These are phyloP conservation scores for Calidris pygmaea DNA, from an alignment of 2,113 vertebrate genomes.

Conservation along the genomic window DNA sequence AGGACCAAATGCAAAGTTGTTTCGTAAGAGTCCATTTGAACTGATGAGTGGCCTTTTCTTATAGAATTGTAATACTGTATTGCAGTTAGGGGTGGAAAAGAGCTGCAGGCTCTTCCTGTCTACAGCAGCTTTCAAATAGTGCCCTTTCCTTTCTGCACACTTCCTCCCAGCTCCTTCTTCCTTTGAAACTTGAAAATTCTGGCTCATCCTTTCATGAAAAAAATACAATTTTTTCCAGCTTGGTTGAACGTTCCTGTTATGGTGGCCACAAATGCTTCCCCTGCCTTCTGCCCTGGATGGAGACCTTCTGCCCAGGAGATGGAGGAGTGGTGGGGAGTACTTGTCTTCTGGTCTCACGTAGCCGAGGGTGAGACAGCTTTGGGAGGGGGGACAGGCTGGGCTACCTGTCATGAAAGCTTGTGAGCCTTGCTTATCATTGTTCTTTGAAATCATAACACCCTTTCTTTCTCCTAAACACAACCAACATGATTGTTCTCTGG, in stretches of 20 bases:
- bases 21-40: not conserved
- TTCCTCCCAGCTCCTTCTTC: not conserved
- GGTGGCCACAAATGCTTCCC: not conserved
- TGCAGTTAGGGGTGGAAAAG: not conserved
- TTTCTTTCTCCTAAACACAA: not conserved
- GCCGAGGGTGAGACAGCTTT: fast-evolving
- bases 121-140: not conserved
- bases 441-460: not conserved
- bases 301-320: not conserved
- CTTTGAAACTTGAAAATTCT: not conserved
- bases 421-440: not conserved
- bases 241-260: not conserved
- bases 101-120: not conserved
- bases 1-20: not conserved
- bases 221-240: not conserved
- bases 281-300: not conserved
- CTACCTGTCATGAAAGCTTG: not conserved
- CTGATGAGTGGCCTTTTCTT: not conserved
- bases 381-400: not conserved
- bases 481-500: not conserved
- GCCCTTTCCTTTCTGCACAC: not conserved
- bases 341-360: not conserved
- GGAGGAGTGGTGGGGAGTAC: not conserved
- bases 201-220: not conserved
- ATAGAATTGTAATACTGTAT: not conserved